Percentiles rank a stretch among this genome's conserved stretches.
Evolutionary conservation across 2,797 vertebrate species (phyloP).

Genomic region (Aratinga solstitialis): DNA sequence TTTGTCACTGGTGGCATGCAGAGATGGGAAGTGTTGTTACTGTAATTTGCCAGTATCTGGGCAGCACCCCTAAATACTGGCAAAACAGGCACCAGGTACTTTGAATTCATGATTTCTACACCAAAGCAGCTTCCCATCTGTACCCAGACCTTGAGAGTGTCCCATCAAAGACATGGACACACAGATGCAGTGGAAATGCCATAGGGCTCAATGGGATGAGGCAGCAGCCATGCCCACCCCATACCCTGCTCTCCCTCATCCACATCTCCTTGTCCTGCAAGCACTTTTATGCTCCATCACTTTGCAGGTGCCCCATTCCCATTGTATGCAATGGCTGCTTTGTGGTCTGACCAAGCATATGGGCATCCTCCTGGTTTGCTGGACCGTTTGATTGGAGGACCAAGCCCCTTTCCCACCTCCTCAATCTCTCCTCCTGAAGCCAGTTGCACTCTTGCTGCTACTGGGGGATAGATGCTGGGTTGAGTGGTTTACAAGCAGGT

Average conservation of each 20-base stretch:
- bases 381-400: background rate
- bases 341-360: background rate
- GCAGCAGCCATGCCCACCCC: background rate
- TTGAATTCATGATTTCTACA: background rate
- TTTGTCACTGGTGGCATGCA: background rate
- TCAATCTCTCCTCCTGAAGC: background rate
- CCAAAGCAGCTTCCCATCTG: background rate
- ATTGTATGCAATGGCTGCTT: background rate
- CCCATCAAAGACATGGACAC: background rate
- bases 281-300: background rate
- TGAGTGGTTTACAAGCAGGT: background rate
- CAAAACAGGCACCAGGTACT: background rate
- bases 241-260: background rate
- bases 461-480: rapidly evolving
- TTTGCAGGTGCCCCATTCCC: background rate
- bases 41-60: background rate
- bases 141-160: background rate
- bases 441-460: background rate
- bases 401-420: background rate
- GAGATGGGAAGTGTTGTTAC: background rate
- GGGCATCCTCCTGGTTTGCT: background rate
- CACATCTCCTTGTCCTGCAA: background rate
- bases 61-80: background rate
- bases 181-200: background rate
- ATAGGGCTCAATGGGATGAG: background rate